These are phyloP conservation scores for Colius striatus DNA, from an alignment of 2,113 vertebrate genomes.

Conservation along the genomic window DNA sequence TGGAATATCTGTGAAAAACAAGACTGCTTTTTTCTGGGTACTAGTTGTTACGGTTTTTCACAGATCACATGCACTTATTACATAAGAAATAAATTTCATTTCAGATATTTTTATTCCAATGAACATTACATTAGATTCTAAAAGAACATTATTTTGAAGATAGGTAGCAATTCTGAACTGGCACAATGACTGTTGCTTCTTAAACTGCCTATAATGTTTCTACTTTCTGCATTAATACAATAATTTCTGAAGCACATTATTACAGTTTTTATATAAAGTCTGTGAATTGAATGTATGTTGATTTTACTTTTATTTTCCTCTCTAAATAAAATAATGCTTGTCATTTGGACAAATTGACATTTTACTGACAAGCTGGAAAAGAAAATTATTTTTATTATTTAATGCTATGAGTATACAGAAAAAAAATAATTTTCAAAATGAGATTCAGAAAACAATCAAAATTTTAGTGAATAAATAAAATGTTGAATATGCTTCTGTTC, in stretches of 20 bases:
- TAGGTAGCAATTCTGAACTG: neutral
- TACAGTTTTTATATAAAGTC: neutral
- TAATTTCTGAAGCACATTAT: neutral
- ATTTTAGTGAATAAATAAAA: neutral
- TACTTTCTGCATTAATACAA: neutral
- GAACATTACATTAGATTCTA: neutral
- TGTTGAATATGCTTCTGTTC: neutral
- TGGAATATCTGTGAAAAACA: neutral
- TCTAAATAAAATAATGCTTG: neutral
- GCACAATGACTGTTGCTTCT: neutral
- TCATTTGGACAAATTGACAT: neutral
- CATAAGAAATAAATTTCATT: neutral
- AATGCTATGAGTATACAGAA: neutral
- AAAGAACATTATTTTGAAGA: neutral
- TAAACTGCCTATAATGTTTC: neutral
- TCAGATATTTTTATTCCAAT: neutral
- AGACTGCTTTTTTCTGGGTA: neutral
- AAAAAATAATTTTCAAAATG: neutral
- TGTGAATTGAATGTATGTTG: neutral
- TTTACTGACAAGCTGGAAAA: neutral
- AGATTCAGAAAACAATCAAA: neutral
- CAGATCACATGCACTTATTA: neutral
- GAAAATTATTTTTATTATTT: neutral
- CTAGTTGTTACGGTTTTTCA: neutral
- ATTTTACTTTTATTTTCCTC: neutral